Conservation (phyloP, 2,797 vertebrate genomes). For the Muraenolepis orangiensis region DNA sequence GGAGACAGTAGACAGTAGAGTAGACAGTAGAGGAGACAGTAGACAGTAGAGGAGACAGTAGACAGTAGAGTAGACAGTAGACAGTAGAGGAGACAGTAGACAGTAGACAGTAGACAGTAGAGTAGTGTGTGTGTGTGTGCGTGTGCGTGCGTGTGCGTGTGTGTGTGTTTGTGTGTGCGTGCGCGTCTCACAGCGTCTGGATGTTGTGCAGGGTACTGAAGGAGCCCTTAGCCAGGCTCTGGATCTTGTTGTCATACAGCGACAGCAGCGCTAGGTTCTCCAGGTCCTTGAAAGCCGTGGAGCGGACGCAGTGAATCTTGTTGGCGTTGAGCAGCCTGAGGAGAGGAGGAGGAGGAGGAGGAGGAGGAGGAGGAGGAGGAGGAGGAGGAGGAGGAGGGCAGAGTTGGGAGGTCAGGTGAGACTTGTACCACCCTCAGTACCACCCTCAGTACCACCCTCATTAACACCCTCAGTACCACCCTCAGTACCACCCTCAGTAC, state of each 20-base stretch:
- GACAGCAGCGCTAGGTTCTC: slow-evolving; percentile 94
- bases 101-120: too few species aligned
- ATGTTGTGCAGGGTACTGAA: slow-evolving; percentile 88
- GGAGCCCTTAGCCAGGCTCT: slow-evolving; percentile 91
- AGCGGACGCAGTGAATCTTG: slow-evolving; percentile 93
- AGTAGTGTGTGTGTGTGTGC: not conserved
- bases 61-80: too few species aligned
- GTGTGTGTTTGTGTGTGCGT: slow-evolving; percentile 4
- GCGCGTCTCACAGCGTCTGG: slow-evolving; percentile 89
- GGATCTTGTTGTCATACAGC: slow-evolving; percentile 97
- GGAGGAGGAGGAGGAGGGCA: too few species aligned
- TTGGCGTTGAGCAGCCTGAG: slow-evolving; percentile 94
- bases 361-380: too few species aligned
- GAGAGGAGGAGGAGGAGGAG: too few species aligned
- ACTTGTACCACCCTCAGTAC: not conserved
- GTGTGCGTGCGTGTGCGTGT: slow-evolving; percentile 1
- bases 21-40: too few species aligned
- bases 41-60: too few species aligned
- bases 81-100: too few species aligned
- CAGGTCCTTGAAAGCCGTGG: slow-evolving; percentile 86
- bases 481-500: too few species aligned
- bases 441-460: too few species aligned
- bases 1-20: too few species aligned
- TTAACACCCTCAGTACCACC: too few species aligned
- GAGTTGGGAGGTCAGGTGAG: not conserved